Percentiles rank a stretch among this genome's conserved stretches.
phyloP scores from a whole-genome alignment of 2,888 invertebrate species.

The Yponomeuta sedellus region DNA sequence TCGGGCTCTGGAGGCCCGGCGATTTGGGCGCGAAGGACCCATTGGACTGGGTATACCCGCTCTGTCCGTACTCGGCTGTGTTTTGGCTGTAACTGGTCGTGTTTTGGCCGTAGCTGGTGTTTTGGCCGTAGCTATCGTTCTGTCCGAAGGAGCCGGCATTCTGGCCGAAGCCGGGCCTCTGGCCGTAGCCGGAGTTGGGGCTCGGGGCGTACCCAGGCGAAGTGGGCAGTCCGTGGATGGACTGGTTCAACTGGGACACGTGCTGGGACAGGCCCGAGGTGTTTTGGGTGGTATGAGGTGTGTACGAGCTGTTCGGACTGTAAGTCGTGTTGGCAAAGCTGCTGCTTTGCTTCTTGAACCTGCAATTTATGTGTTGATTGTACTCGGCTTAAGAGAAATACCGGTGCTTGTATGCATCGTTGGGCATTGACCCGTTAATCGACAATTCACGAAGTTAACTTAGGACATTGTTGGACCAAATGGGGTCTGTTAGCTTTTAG shows the following conservation, averaged over 20 bases:
- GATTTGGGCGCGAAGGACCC: not conserved
- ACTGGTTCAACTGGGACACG: constrained; percentile 48
- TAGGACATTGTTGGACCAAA: too few species aligned
- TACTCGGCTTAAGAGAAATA: too few species aligned
- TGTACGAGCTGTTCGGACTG: constrained; percentile 62
- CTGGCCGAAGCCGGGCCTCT: not conserved
- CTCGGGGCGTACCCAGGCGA: constrained; percentile 22
- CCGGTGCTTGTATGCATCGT: not conserved
- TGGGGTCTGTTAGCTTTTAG: too few species aligned
- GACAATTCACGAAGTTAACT: too few species aligned
- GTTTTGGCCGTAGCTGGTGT: not conserved
- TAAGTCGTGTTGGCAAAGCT: constrained; percentile 66
- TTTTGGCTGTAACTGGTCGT: constrained; percentile 1
- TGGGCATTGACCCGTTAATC: too few species aligned
- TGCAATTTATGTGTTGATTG: constrained; percentile 27
- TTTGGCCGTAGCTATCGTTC: constrained; percentile 4
- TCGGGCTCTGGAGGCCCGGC: constrained; percentile 42
- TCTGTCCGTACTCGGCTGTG: constrained; percentile 19
- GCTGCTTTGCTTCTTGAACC: constrained; percentile 57
- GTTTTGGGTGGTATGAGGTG: constrained; percentile 39
- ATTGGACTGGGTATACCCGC: constrained; percentile 25
- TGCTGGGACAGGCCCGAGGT: constrained; percentile 37
- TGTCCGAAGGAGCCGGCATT: not conserved
- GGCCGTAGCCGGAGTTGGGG: not conserved
- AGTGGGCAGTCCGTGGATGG: constrained; percentile 36